Evolutionary conservation across 2,888 invertebrate species (phyloP), one percentile per base, ranked within the genome.

Genomic region (Dolomedes plantarius): DNA sequence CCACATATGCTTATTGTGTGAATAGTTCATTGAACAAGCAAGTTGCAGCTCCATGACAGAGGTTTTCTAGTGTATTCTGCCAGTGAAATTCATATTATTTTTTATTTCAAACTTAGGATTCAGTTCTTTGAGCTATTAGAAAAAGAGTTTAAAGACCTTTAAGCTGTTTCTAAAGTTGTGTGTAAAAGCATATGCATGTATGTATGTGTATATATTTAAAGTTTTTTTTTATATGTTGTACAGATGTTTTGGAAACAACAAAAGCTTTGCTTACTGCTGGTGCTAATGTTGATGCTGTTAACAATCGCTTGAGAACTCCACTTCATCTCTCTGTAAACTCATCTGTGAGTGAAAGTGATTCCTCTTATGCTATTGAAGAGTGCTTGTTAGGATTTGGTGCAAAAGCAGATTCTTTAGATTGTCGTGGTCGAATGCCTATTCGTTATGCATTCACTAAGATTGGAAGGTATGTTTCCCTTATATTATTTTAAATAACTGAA

Each of bases 391-490:
- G 90, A 36, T 89, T 90, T n/a, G 91, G 91, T 29, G 92, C 91
- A 5, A 90, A 91, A 87, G 89, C 90, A 7, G 90, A 91, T 81
- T 89, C 90, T 7, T 90, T 89, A 76, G 92, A 92, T 86, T 89
- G 89, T 19, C 88, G 90, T 7, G 90, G 90, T 7, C 89, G 92
- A 69, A 90, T 91, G 29, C 92, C 93, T 5, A 90, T 93, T 27
- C 93, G 93, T 89, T 92, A 93, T 89, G 92, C 91, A 1, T 93
- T 93, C 89, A 90, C 91, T 13, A 91, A 91, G 87, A 90, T 91
- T 71, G 89, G 89, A 39, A 89, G 88, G 89, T 90, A 89, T 65
- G 87, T 73, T n/a, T n/a, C n/a, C n/a, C n/a, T n/a, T n/a, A n/a
- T n/a, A n/a, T n/a, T n/a, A n/a, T 2, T 23, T 56, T 71, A 41